phyloP scores from a whole-genome alignment of 2,888 invertebrate genomes.

The Drosophila falleni region DNA sequence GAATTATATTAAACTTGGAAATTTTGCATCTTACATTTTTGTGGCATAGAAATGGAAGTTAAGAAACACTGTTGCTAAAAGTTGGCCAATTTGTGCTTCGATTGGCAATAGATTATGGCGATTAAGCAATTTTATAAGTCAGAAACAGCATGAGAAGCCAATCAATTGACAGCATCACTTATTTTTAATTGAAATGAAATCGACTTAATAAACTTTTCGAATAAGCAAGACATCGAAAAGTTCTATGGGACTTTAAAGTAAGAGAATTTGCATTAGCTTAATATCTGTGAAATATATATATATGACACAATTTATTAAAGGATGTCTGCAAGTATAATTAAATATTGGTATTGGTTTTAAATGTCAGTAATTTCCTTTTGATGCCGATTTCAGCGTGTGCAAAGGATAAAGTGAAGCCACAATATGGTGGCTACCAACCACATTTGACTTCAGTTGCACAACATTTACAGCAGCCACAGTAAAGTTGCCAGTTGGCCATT shows the following conservation, averaged over 20 bases:
- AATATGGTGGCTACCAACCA: slow-evolving; percentile 30
- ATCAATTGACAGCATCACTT: slow-evolving; percentile 12
- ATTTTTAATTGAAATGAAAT: slow-evolving; percentile 32
- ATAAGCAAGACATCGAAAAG: slow-evolving; percentile 9
- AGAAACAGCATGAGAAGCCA: slow-evolving; percentile 17
- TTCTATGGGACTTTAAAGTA: background rate
- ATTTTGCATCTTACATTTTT: slow-evolving; percentile 11
- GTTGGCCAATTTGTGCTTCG: slow-evolving; percentile 11
- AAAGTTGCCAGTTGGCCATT: slow-evolving; percentile 22
- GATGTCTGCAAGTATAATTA: background rate
- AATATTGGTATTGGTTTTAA: background rate
- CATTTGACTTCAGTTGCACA: slow-evolving; percentile 43
- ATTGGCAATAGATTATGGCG: slow-evolving; percentile 31
- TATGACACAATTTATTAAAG: slow-evolving; percentile 1
- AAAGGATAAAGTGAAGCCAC: slow-evolving; percentile 37
- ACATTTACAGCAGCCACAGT: slow-evolving; percentile 53
- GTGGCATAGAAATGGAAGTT: slow-evolving; percentile 1
- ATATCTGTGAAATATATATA: background rate
- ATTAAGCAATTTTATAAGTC: slow-evolving; percentile 10
- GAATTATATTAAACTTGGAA: background rate
- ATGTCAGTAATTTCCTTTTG: slow-evolving; percentile 7
- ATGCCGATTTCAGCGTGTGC: slow-evolving; percentile 1
- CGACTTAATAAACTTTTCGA: slow-evolving; percentile 26
- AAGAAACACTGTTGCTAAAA: slow-evolving; percentile 9
- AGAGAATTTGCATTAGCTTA: background rate